Evolutionary conservation across 2,797 vertebrate genomes (phyloP), one percentile per base, ranked within the genome.

Genomic region (Aeoliscus strigatus): DNA sequence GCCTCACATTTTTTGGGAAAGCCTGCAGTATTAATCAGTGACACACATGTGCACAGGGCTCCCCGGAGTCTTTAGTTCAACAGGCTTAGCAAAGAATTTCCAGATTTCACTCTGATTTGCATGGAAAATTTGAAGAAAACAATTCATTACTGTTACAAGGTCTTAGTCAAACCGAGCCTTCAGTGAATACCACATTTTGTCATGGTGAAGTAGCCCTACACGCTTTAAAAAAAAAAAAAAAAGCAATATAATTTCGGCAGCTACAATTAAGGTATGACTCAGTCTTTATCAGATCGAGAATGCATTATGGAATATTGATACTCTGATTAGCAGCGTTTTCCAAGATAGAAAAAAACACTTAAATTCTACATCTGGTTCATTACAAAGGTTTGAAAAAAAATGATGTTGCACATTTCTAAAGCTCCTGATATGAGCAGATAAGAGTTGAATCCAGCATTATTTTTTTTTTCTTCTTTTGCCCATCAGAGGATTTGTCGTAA

Each of bases 11-110:
- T 73, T 65, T 77, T 54, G 48, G 66, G 73, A 77, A 78, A 78
- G 61, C 60, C 70, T 80, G 73, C 50, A 70, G 65, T 65, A 73
- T 63, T 73, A 81, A 81, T 85, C 77, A 80, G 74, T 52, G 66
- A 78, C 70, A 71, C 66, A 67, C 51, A 72, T 64, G 68, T 69
- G 64, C 3, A 10, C 36, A 40, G 31, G 30, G 47, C 50, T 76
- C 79, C 68, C 79, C n/a, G 6, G 70, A 69, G 73, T 18, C 60
- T 62, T 67, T 48, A 58, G 53, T 47, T 75, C 62, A 80, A 77
- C 75, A 81, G 43, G 25, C 43, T 60, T 35, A 37, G 31, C 36
- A 55, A 77, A 61, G 49, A 69, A 71, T 73, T 81, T 82, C 71
- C 71, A 76, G 60, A 67, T 81, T 75, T 75, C 15, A 39, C 59